Base-by-base conservation (phyloP, 1,140 invertebrate genomes). In the Acromyrmex echinatior region DNA sequence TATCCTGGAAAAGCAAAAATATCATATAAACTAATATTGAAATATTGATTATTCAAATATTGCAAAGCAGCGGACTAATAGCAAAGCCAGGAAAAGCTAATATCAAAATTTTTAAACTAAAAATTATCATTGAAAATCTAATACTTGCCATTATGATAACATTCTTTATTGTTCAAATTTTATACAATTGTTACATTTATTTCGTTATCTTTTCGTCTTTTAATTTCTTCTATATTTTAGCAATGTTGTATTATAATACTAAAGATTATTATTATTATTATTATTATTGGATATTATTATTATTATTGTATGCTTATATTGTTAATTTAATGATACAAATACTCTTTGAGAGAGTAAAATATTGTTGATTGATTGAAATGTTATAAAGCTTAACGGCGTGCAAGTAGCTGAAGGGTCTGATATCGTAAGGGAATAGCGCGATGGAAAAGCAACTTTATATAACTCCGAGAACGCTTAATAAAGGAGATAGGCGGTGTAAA, bases 351-450 rank as follows among this genome's bases (percentile, higher is more conserved):
- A 21, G 16, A 2, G 3, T 31, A n/a, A 49, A 53, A 49, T 49
- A 70, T 31, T 49, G 12, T 25, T 74, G 80, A 73, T 71, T 62
- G 70, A 84, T 84, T 35, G 39, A 56, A 49, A 76, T 39, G 4
- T 76, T 74, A 49, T 28, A 31, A 21, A 84, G 45, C 5, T 82
- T 74, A 58, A 62, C n/a, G 9, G 14, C 25, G 10, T n/a, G 39
- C 68, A 58, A 82, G 68, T 35, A 58, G 49, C 68, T 62, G 25
- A 82, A 82, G 68, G 31, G 80, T 25, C n/a, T 76, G 68, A 82
- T 82, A 76, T 84, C 56, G 68, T 84, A 76, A 86, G 74, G 77
- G 45, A 86, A 80, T 39, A 81, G 18, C 35, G 4, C 18, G n/a
- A 63, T n/a, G 49, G 49, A 12, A 80, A 70, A 39, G 53, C 53